A percentile compares a stretch with the other conserved stretches of the same genome.
Conservation (phyloP, 2,797 vertebrate genomes). For the Benthosema pterotum region DNA sequence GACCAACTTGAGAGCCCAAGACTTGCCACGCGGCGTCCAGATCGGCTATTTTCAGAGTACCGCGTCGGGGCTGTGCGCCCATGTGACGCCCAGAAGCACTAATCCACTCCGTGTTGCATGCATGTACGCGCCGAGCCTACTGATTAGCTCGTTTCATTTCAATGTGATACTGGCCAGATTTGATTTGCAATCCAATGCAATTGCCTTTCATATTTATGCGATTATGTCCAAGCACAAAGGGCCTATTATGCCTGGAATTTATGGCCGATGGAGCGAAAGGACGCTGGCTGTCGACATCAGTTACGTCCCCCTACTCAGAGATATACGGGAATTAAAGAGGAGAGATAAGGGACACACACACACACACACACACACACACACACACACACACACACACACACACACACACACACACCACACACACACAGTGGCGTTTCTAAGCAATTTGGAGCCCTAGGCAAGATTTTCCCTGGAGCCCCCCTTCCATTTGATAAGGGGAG, state of each 20-base stretch:
- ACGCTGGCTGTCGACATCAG: constrained; percentile 65
- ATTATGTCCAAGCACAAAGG: constrained; percentile 76
- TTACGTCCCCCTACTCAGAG: constrained; percentile 70
- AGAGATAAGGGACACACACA: constrained; percentile 50
- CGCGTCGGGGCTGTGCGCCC: background rate
- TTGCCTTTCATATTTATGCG: constrained; percentile 77
- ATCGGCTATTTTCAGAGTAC: too few relatives aligned
- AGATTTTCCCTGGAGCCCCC: too few relatives aligned
- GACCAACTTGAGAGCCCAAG: too few relatives aligned
- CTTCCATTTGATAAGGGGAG: too few relatives aligned
- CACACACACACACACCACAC: background rate
- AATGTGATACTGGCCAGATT: constrained; percentile 75
- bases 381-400: background rate
- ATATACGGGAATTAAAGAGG: constrained; percentile 67
- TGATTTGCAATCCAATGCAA: constrained; percentile 76
- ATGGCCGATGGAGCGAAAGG: constrained; percentile 61
- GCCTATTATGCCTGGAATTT: constrained; percentile 73
- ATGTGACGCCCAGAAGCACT: constrained; percentile 49
- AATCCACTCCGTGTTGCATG: constrained; percentile 57
- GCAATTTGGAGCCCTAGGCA: too few relatives aligned
- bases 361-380: background rate
- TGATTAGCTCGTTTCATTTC: constrained; percentile 74
- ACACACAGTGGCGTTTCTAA: too few relatives aligned
- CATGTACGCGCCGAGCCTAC: constrained; percentile 59
- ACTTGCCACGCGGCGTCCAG: too few relatives aligned